These are phyloP conservation scores for Coracias cyanogaster DNA, from an alignment of 2,797 vertebrate species.

Conservation along the genomic window DNA sequence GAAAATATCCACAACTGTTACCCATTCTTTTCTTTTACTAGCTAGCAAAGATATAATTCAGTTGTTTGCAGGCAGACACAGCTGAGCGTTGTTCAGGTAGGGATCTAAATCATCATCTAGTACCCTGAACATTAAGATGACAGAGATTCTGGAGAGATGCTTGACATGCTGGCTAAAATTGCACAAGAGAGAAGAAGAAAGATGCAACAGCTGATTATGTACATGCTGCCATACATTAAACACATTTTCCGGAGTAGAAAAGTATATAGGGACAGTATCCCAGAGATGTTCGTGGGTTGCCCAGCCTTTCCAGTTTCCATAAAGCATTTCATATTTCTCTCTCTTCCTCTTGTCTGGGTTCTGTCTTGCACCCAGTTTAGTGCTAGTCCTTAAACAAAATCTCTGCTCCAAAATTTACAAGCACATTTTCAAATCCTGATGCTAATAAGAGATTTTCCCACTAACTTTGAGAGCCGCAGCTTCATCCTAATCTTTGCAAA, in stretches of 20 bases:
- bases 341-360: neutral
- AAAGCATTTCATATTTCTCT: neutral
- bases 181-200: neutral
- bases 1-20: neutral
- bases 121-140: neutral
- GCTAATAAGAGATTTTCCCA: neutral
- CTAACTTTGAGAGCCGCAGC: neutral
- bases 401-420: neutral
- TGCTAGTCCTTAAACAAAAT: neutral
- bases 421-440: neutral
- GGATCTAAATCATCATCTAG: neutral
- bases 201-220: neutral
- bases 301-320: neutral
- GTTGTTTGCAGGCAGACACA: neutral
- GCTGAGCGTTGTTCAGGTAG: neutral
- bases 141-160: neutral
- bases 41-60: slow-evolving; percentile 13
- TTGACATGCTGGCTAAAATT: neutral
- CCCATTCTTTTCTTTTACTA: neutral
- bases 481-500: slow-evolving; percentile 25
- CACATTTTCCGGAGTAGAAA: neutral
- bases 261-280: neutral
- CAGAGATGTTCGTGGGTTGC: neutral
- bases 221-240: neutral
- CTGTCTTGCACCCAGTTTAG: neutral